A percentile compares a stretch with the other conserved stretches of the same genome.
Evolutionary conservation across 1,140 invertebrate species (phyloP).

Genomic region (Diplogasteroides magnus): DNA sequence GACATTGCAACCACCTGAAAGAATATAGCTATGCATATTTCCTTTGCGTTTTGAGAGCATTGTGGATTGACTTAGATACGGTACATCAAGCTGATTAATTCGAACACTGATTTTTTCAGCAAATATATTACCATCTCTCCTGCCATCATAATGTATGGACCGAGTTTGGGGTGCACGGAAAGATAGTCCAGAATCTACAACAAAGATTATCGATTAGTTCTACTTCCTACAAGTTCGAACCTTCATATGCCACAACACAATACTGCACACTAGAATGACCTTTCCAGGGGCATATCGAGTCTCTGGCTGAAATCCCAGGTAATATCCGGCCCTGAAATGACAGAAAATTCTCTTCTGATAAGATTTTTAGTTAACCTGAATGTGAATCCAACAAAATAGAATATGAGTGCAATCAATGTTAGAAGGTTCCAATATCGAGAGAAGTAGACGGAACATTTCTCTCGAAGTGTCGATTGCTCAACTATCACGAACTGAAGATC

Average conservation of each 20-base stretch:
- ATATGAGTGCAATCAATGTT: constrained; percentile 43
- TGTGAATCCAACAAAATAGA: constrained; percentile 45
- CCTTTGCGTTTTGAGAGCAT: too few relatives aligned
- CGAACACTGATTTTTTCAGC: too few relatives aligned
- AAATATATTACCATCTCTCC: constrained; percentile 97
- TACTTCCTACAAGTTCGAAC: too few relatives aligned
- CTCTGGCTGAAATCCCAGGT: too few relatives aligned
- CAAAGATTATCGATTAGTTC: constrained; percentile 74
- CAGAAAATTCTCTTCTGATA: neutral
- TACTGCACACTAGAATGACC: constrained; percentile 73
- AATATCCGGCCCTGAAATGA: too few relatives aligned
- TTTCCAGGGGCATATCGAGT: constrained; percentile 36
- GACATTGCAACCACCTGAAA: constrained; percentile 53
- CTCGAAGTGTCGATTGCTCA: constrained; percentile 43
- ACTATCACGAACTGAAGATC: constrained; percentile 62
- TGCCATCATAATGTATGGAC: constrained; percentile 91
- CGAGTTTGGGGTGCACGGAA: constrained; percentile 65
- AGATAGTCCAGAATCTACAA: constrained; percentile 88
- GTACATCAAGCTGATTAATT: too few relatives aligned
- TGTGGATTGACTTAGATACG: too few relatives aligned
- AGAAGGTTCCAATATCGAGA: constrained; percentile 49
- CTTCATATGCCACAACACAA: constrained; percentile 67
- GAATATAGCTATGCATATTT: too few relatives aligned
- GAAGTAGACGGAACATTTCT: constrained; percentile 50
- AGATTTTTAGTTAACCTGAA: constrained; percentile 38